These are phyloP conservation scores for Pseudorasbora parva DNA, from an alignment of 2,113 vertebrate genomes.

Conservation along the genomic window DNA sequence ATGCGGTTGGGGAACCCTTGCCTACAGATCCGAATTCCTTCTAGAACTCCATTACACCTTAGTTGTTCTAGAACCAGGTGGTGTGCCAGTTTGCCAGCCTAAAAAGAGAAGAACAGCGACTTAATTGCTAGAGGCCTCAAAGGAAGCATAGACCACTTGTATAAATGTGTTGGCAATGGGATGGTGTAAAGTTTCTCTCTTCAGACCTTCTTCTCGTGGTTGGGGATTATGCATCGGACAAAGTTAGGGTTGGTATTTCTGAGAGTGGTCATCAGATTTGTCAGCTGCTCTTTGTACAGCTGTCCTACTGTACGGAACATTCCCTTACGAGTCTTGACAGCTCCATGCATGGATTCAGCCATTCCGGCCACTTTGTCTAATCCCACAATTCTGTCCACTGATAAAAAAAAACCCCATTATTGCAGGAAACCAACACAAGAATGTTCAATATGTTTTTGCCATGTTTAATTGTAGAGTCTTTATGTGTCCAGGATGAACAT, in stretches of 20 bases:
- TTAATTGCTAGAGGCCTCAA: neutral
- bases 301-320: conserved; percentile 99
- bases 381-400: conserved; percentile 97
- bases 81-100: conserved; percentile 96
- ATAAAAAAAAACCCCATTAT: conserved; percentile 49
- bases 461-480: conserved; percentile 18
- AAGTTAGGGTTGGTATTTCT: conserved; percentile 99
- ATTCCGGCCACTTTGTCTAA: conserved; percentile 97
- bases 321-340: conserved; percentile 95
- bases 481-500: conserved; percentile 16
- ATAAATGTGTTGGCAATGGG: neutral
- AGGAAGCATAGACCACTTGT: neutral
- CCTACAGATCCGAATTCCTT: conserved; percentile 96
- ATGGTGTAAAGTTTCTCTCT: neutral
- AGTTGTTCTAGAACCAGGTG: conserved; percentile 96
- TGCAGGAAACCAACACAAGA: neutral
- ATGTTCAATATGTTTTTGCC: neutral
- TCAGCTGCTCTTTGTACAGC: conserved; percentile 96
- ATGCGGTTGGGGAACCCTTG: conserved; percentile 98
- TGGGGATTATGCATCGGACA: conserved; percentile 97
- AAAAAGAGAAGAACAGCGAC: neutral
- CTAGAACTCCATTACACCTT: conserved; percentile 93
- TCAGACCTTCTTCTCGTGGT: conserved; percentile 96
- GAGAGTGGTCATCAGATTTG: conserved; percentile 96
- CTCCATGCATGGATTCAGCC: conserved; percentile 86